Evolutionary conservation across 2,113 vertebrate species (phyloP), one percentile per base, ranked within the genome.

Genomic region (Ochotona princeps): DNA sequence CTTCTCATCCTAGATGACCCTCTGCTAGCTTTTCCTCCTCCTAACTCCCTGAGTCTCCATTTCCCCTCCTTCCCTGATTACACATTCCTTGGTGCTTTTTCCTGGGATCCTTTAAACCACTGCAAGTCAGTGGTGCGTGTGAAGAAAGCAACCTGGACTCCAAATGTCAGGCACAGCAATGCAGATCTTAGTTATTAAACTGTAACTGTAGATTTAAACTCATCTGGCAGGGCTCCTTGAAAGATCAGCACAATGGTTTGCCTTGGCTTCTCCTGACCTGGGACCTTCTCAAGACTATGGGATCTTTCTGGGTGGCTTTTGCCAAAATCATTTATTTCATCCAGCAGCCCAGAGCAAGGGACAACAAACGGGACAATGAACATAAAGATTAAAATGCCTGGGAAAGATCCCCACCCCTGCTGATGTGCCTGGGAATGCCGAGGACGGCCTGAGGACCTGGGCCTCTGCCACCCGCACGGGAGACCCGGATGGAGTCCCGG

Each of bases 311-410:
- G 5, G 73, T 65, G 25, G 20, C 66, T 84, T 74, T 75, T 69
- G 54, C 30, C 75, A 12, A 87, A 95, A 79, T 83, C 25, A 57
- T 49, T 67, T 82, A 65, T 85, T 6, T 73, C 47, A 78, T 82
- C 2, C 28, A 89, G 38, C 7, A 73, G 61, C 38, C 57, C 28
- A 15, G 32, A 28, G 60, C 17, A 88, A 89, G 30, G 75, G 25
- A 20, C 61, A 91, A 78, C 12, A 73, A 72, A 0, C 87, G 23
- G 20, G 74, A 72, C 32, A 91, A 83, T 66, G n/a, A 51, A 63
- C 28, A 87, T 65, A 79, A 6, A 84, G 61, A 80, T 2, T 26
- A 49, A 84, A 85, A 72, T 57, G 7, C 4, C 38, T 54, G 23
- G 67, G 13, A 78, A 76, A 57, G 54, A 57, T 57, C 54, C 54